These are phyloP conservation scores for Drosophila miranda DNA, from an alignment of 1,140 invertebrate species.

Conservation along the genomic window DNA sequence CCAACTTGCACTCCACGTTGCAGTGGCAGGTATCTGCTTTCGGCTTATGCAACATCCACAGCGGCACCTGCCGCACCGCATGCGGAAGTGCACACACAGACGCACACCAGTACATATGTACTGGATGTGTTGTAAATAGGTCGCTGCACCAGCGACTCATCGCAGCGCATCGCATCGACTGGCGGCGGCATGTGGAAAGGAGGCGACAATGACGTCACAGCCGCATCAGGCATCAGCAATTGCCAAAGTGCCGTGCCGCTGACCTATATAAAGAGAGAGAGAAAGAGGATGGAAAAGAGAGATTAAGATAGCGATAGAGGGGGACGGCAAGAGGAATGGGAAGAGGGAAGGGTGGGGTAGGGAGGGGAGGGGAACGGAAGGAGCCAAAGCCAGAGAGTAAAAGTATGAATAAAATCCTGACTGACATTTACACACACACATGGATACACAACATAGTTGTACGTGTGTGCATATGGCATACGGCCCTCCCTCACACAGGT, in stretches of 20 bases:
- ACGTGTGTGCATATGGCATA: background rate
- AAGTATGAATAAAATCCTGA: slow-evolving; percentile 24
- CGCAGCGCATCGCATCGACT: slow-evolving; percentile 20
- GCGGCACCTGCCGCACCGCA: slow-evolving; percentile 16
- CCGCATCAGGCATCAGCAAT: slow-evolving; percentile 31
- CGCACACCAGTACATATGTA: background rate
- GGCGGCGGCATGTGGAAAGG: slow-evolving; percentile 41
- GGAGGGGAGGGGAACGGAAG: background rate
- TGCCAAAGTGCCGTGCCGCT: slow-evolving; percentile 67
- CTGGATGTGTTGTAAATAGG: slow-evolving; percentile 60
- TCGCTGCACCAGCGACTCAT: slow-evolving; percentile 47
- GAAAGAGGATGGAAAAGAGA: background rate
- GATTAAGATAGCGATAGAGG: background rate
- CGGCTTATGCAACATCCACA: slow-evolving; percentile 33
- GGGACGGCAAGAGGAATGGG: background rate
- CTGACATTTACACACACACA: slow-evolving; percentile 39
- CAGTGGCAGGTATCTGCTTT: slow-evolving; percentile 8
- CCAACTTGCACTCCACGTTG: background rate
- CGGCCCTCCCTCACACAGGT: background rate
- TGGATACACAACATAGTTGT: slow-evolving; percentile 13
- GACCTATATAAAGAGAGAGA: slow-evolving; percentile 65
- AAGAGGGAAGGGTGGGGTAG: too few species aligned
- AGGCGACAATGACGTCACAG: slow-evolving; percentile 72
- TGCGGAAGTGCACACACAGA: slow-evolving; percentile 51
- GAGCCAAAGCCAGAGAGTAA: background rate